Evolutionary conservation across 2,888 invertebrate species (phyloP), one percentile per base, ranked within the genome.

Genomic region (Punctoribates punctum): DNA sequence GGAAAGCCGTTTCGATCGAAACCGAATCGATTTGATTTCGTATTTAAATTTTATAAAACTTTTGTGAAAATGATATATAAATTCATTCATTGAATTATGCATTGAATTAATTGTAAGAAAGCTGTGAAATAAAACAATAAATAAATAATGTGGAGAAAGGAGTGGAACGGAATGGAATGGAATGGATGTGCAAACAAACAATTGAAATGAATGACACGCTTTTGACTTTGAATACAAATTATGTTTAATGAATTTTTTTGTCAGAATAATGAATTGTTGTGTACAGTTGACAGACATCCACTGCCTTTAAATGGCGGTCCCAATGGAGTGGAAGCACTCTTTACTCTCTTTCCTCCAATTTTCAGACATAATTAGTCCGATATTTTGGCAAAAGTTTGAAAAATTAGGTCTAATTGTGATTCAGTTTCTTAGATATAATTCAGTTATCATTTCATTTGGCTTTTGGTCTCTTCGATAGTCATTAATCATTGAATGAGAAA

Each of bases 391-490:
- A 62, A n/a, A 34, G n/a, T 57, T 51, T 20, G 60, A 60, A 20
- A 60, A 27, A 60, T 62, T 62, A 54, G 42, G n/a, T 29, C 27
- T 62, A 27, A 62, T 62, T 62, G n/a, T 62, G 8, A 34, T 29
- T 62, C 62, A 29, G 25, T 62, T 62, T 62, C 62, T 62, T 62
- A 34, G 34, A 62, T 62, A 70, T 70, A 70, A 70, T 70, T 70
- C 23, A 70, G 70, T 70, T 70, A 70, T 42, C 70, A 70, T 70
- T 42, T 0, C 4, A 1, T 34, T 34, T 62, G 25, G 29, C 62
- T 62, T 27, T 29, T n/a, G 25, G 9, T 29, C 34, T 29, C n/a
- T 29, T 17, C 29, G 8, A 27, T 23, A 27, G 62, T 62, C 62
- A 34, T 62, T 62, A 29, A 34, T 62, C 62, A 62, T 62, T 62